These are phyloP conservation scores for Condylura cristata DNA, from an alignment of 2,113 vertebrate species.

Conservation along the genomic window DNA sequence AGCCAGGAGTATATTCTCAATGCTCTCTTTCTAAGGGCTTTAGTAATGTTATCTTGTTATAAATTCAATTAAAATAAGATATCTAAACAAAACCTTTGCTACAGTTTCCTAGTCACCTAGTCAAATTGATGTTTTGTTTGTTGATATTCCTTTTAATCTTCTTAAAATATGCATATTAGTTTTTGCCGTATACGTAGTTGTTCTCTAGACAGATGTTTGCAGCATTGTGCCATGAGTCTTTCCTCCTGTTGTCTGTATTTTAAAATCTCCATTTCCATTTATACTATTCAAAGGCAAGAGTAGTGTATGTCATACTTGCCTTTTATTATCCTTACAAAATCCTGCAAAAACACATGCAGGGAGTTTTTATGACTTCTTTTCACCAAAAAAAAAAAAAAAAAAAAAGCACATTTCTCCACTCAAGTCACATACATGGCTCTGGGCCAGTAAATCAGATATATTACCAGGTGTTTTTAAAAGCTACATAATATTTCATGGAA, in stretches of 20 bases:
- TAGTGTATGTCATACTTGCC: neutral
- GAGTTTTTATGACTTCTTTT: neutral
- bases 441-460: neutral
- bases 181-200: neutral
- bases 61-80: neutral
- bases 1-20: neutral
- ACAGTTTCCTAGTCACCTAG: neutral
- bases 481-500: neutral
- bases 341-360: neutral
- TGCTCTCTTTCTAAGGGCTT: neutral
- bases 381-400: neutral
- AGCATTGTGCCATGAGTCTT: neutral
- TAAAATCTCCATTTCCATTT: neutral
- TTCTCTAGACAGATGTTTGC: neutral
- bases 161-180: neutral
- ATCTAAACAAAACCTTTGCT: neutral
- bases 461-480: constrained; percentile 15
- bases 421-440: neutral
- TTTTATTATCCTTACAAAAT: neutral
- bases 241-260: neutral
- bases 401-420: neutral
- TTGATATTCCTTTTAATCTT: neutral
- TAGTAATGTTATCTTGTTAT: neutral
- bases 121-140: neutral
- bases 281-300: neutral